Evolutionary conservation across 1,140 invertebrate genomes (phyloP), one percentile per base, ranked within the genome.

Genomic region (Patella vulgata): DNA sequence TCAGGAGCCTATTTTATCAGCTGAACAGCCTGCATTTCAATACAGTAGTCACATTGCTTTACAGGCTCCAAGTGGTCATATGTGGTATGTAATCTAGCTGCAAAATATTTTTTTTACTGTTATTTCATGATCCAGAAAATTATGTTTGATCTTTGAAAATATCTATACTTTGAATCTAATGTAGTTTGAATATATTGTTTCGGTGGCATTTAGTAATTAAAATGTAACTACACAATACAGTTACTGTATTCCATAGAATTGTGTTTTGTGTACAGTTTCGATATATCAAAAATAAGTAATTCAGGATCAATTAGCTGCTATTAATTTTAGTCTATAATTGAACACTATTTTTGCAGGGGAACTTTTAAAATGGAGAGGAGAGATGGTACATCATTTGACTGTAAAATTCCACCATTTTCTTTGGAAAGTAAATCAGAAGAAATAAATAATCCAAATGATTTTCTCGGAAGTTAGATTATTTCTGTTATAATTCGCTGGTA

Each of bases 1-100:
- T 30, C 66, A 86, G 87, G 96, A 99, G 85, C 96, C 96, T 46
- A 88, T 95, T 52, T 87, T 98, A 40, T 94, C 93, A 9, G 89
- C 91, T 70, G 87, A 89, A 42, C 88, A 93, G 66, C 96, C 96
- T 51, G 95, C 95, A 70, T 99, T 98, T 87, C 96, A 99, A 84
- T 99, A 98, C 82, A 95, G 92, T 79, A 96, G 93, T 84, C 96
- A 98, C 85, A 94, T 99, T 30, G 95, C 93, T 71, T 87, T 99
- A 55, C 95, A 98, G 85, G 95, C 95, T 48, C 94, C 95, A n/a
- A 95, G 93, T 84, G 96, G 96, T 33, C 95, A 98, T 78, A 98
- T 99, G 96, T 98, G 96, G 96, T 82, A 66, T 63, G 78, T 53
- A 19, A 21, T 33, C 8, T n/a, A n/a, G 17, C 8, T 1, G 17